Evolutionary conservation across 1,140 invertebrate genomes (phyloP).

Genomic region (Capitella teleta): DNA sequence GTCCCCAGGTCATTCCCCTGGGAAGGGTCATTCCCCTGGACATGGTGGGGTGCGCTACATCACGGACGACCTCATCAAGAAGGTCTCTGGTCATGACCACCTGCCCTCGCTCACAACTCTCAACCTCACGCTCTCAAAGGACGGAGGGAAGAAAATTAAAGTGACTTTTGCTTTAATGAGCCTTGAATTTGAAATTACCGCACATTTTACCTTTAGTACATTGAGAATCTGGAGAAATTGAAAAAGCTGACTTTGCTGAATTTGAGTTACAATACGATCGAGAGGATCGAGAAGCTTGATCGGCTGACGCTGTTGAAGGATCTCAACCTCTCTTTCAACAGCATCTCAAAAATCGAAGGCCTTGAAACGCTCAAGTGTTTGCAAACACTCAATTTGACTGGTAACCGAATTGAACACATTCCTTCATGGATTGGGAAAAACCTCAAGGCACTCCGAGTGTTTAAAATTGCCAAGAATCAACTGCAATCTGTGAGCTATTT

Average conservation of each 20-base stretch:
- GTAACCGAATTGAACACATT: conserved; percentile 32
- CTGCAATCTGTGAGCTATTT: conserved; percentile 5
- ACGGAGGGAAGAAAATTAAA: conserved; percentile 38
- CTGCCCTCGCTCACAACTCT: conserved; percentile 28
- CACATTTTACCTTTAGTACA: conserved; percentile 23
- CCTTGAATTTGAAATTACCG: neutral
- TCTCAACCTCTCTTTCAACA: conserved; percentile 31
- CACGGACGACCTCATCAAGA: conserved; percentile 34
- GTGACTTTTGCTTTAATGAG: conserved; percentile 13
- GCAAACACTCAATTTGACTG: conserved; percentile 29
- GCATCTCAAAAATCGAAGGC: conserved; percentile 30
- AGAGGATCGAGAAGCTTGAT: conserved; percentile 35
- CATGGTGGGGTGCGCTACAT: conserved; percentile 34
- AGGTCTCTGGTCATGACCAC: conserved; percentile 30
- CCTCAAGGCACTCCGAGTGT: conserved; percentile 25
- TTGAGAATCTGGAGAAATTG: conserved; percentile 33
- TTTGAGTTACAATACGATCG: conserved; percentile 33
- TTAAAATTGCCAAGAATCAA: conserved; percentile 28
- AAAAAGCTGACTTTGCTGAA: conserved; percentile 26
- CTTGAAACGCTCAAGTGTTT: conserved; percentile 27
- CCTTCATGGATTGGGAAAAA: conserved; percentile 32
- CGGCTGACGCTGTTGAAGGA: conserved; percentile 28
- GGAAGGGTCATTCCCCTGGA: too few relatives aligned
- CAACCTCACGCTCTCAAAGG: conserved; percentile 31
- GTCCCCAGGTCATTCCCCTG: too few relatives aligned